Base-by-base conservation (phyloP, 2,797 vertebrate species). In the Phaenicophaeus curvirostris region DNA sequence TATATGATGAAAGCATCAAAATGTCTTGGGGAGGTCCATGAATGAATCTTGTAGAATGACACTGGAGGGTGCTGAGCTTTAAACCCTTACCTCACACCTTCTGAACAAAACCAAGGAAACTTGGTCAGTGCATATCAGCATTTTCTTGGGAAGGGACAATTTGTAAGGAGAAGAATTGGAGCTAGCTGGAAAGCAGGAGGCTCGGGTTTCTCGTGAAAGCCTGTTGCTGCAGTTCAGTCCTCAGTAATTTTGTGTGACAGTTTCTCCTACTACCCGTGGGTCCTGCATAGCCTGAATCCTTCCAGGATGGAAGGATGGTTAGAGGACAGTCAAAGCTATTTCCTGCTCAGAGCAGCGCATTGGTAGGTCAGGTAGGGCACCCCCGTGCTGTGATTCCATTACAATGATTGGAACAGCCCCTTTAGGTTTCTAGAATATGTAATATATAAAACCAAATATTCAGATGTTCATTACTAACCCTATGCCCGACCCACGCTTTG, bases 81-180 rank as follows among this genome's bases (percentile, higher is more conserved):
- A 73, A 44, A 33, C 13, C 37, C 48, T 14, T 33, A 3, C 41
- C n/a, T 41, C 0, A 0, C 2, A 8, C 20, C 27, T 30, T 83
- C 33, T 39, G 30, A 68, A 41, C 7, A 30, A 65, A 81, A 5
- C 5, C 35, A 23, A 15, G 31, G 30, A 73, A 85, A 62, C 30
- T 13, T 31, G 20, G 18, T 18, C 65, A 31, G 14, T 13, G n/a
- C 11, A 5, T 37, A 31, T 28, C 50, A 33, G n/a, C 0, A 0
- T 30, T 79, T 33, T 63, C 10, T 35, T 74, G 23, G 39, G 39
- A 79, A 62, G 15, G 61, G 58, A 31, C 11, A 6, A 17, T 23
- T 13, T 59, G 58, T 30, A 51, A 90, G 50, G n/a, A n/a, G n/a
- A 15, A 68, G 53, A 58, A 44, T 5, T n/a, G 16, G 37, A 48